A percentile compares a stretch with the other conserved stretches of the same genome.
phyloP scores from a whole-genome alignment of 2,113 vertebrate species.

The Tachycineta bicolor region DNA sequence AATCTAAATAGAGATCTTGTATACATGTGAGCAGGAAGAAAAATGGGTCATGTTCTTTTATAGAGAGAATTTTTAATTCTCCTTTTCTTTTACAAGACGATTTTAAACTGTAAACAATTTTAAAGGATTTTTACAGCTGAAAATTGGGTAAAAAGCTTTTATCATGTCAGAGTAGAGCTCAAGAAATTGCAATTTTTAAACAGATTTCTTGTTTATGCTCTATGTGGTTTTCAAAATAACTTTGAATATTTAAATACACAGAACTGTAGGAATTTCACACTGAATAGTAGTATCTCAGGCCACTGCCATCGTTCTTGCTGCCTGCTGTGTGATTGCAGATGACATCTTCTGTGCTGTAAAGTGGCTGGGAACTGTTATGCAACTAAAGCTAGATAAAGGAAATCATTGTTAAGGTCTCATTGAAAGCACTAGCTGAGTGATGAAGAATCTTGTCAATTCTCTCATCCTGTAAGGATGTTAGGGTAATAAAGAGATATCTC shows the following conservation, averaged over 20 bases:
- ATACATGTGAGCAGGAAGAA: neutral
- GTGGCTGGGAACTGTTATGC: neutral
- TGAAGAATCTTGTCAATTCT: slow-evolving; percentile 19
- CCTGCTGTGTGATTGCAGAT: neutral
- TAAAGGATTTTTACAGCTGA: neutral
- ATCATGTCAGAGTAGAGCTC: neutral
- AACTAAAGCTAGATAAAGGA: neutral
- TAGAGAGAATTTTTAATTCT: neutral
- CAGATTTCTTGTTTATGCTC: neutral
- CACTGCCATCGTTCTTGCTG: neutral
- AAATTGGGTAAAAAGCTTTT: neutral
- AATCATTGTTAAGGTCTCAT: slow-evolving; percentile 7
- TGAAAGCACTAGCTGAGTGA: neutral
- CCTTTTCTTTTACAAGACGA: neutral
- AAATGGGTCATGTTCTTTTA: neutral
- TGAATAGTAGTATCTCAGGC: neutral
- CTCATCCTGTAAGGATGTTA: neutral
- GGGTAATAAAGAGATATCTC: neutral
- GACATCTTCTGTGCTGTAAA: neutral
- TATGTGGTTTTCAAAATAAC: neutral
- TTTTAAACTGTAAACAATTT: neutral
- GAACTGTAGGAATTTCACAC: slow-evolving; percentile 2
- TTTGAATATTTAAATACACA: neutral
- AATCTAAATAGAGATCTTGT: neutral
- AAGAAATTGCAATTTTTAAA: neutral